Percentiles rank a stretch among this genome's conserved stretches.
These are phyloP conservation scores for Brienomyrus longianalis DNA, from an alignment of 2,113 vertebrate species.

Conservation along the genomic window DNA sequence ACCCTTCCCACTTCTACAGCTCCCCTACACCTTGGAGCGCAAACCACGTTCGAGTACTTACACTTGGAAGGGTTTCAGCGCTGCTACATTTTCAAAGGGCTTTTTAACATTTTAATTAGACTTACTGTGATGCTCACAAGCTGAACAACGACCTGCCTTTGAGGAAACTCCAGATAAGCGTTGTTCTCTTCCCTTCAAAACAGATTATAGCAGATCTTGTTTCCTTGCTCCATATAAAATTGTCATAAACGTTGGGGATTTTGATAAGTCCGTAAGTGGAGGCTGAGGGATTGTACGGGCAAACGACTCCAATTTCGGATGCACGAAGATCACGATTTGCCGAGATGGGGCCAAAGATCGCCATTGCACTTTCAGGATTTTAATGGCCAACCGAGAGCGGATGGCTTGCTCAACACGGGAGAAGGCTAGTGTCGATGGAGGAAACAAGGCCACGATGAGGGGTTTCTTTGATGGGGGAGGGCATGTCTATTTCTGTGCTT, in stretches of 20 bases:
- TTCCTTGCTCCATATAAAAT: neutral
- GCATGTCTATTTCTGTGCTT: slow-evolving; percentile 45
- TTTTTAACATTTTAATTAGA: neutral
- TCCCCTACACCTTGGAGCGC: neutral
- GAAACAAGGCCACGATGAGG: slow-evolving; percentile 48
- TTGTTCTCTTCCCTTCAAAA: slow-evolving; percentile 18
- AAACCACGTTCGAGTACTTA: neutral
- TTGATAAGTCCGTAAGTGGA: neutral
- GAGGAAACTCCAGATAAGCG: slow-evolving; percentile 30
- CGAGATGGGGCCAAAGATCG: slow-evolving; percentile 30
- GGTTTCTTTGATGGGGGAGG: slow-evolving; percentile 27
- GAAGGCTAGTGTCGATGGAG: slow-evolving; percentile 41
- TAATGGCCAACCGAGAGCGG: slow-evolving; percentile 16
- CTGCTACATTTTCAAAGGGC: neutral
- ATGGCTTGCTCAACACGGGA: slow-evolving; percentile 28
- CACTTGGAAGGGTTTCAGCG: neutral
- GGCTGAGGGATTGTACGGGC: slow-evolving; percentile 4
- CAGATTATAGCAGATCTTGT: neutral
- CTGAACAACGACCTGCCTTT: slow-evolving; percentile 31
- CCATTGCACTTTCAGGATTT: slow-evolving; percentile 15
- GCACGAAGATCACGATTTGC: slow-evolving; percentile 32
- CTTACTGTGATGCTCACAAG: slow-evolving; percentile 33
- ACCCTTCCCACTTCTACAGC: neutral
- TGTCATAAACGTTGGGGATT: neutral
- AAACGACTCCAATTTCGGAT: slow-evolving; percentile 36